A percentile compares a stretch with the other conserved stretches of the same genome.
phyloP scores from a whole-genome alignment of 2,113 vertebrate genomes.

The Takifugu bimaculatus region DNA sequence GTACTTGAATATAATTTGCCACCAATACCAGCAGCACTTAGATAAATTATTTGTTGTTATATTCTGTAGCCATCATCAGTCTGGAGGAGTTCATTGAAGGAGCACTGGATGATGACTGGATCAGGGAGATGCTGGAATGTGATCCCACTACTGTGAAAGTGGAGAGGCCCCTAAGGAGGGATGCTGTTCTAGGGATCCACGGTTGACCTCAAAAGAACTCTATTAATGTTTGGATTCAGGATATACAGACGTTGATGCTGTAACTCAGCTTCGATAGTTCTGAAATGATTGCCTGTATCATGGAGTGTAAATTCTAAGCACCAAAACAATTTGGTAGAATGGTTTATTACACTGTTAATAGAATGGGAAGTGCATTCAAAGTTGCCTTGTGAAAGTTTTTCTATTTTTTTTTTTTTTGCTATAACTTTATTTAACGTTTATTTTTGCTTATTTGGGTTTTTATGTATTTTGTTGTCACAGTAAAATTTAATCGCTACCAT shows the following conservation, averaged over 20 bases:
- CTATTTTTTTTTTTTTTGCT: too few species aligned
- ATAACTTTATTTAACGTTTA: too few species aligned
- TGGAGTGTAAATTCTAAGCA: too few species aligned
- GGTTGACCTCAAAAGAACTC: constrained; percentile 16
- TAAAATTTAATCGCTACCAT: too few species aligned
- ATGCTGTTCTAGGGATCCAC: constrained; percentile 17
- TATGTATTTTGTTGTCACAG: too few species aligned
- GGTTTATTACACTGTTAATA: too few species aligned
- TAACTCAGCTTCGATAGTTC: not conserved
- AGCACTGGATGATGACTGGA: constrained; percentile 72
- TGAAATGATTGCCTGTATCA: too few species aligned
- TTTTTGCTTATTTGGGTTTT: too few species aligned
- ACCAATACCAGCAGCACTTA: not conserved
- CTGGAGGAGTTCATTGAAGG: constrained; percentile 74
- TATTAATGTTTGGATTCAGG: not conserved
- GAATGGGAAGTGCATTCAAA: too few species aligned
- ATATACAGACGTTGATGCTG: not conserved
- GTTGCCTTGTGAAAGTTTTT: too few species aligned
- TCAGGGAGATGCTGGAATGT: constrained; percentile 75
- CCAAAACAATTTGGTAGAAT: too few species aligned
- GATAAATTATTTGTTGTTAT: constrained; percentile 10
- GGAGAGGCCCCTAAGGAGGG: constrained; percentile 48
- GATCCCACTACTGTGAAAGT: constrained; percentile 71
- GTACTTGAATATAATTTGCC: not conserved
- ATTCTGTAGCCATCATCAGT: constrained; percentile 67